Conservation (phyloP, 2,888 invertebrate genomes). For the Lycia hirtaria region DNA sequence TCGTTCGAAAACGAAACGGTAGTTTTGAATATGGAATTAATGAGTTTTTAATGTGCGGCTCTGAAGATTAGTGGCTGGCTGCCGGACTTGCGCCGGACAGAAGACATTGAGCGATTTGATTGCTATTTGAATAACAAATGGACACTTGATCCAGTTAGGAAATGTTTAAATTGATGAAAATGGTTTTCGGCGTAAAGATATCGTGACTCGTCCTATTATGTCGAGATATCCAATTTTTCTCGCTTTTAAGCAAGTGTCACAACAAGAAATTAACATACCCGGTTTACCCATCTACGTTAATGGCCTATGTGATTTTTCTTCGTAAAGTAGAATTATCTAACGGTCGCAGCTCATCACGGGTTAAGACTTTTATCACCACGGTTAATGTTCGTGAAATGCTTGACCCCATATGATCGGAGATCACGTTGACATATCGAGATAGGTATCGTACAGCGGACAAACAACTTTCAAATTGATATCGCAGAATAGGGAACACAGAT, state of each 20-base stretch:
- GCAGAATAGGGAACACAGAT: conserved; percentile 1
- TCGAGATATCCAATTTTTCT: background rate
- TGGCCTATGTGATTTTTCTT: conserved; percentile 18
- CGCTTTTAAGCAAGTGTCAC: conserved; percentile 2
- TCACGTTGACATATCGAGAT: conserved; percentile 53
- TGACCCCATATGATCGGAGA: conserved; percentile 52
- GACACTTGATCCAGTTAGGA: conserved; percentile 3
- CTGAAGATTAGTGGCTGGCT: conserved; percentile 5
- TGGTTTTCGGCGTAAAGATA: conserved; percentile 6
- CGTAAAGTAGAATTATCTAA: conserved; percentile 9
- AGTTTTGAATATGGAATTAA: conserved; percentile 44
- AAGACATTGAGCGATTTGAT: conserved; percentile 1
- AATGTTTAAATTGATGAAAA: conserved; percentile 12
- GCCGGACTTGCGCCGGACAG: conserved; percentile 13
- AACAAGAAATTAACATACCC: conserved; percentile 11
- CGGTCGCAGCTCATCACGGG: conserved; percentile 15
- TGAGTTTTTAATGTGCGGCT: conserved; percentile 34
- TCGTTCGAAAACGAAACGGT: conserved; percentile 41
- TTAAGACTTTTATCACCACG: conserved; percentile 35
- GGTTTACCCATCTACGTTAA: conserved; percentile 11
- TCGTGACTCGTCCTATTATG: conserved; percentile 5
- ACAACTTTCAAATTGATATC: conserved; percentile 63
- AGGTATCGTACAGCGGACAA: conserved; percentile 49
- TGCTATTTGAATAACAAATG: background rate
- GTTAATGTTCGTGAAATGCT: conserved; percentile 44